These are phyloP conservation scores for Erebia ligea DNA, from an alignment of 2,888 invertebrate genomes.

Conservation along the genomic window DNA sequence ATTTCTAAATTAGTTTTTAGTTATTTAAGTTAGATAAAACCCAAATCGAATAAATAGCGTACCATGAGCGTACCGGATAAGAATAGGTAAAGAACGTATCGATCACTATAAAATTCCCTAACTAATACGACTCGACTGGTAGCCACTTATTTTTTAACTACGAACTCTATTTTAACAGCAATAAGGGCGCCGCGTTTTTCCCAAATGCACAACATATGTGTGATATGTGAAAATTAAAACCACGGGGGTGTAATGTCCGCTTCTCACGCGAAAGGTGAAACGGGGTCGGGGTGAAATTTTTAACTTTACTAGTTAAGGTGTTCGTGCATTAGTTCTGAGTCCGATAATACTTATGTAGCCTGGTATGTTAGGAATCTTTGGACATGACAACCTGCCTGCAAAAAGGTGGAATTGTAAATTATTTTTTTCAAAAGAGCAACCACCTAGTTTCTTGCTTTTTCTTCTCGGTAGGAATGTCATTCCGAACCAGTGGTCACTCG, in stretches of 20 bases:
- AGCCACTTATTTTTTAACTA: constrained; percentile 22
- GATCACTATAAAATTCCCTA: constrained; percentile 1
- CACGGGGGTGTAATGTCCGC: constrained; percentile 52
- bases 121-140: background rate
- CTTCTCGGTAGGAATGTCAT: too few relatives aligned
- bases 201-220: constrained; percentile 55
- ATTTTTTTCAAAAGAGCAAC: too few relatives aligned
- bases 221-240: constrained; percentile 71
- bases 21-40: too few relatives aligned
- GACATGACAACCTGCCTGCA: too few relatives aligned
- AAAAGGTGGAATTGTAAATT: too few relatives aligned
- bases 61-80: too few relatives aligned
- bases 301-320: constrained; percentile 14
- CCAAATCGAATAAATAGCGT: too few relatives aligned
- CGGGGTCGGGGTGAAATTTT: constrained; percentile 42
- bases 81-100: background rate
- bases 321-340: background rate
- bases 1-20: too few relatives aligned
- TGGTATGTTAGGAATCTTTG: too few relatives aligned
- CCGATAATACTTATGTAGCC: too few relatives aligned
- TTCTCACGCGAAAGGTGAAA: constrained; percentile 55
- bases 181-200: constrained; percentile 28
- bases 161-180: constrained; percentile 22
- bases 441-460: too few relatives aligned
- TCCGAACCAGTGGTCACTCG: too few relatives aligned